Evolutionary conservation across 92 coral and sea anemone genomes (phyloP), one percentile per base, ranked within the genome.

Genomic region (Galaxea fascicularis): DNA sequence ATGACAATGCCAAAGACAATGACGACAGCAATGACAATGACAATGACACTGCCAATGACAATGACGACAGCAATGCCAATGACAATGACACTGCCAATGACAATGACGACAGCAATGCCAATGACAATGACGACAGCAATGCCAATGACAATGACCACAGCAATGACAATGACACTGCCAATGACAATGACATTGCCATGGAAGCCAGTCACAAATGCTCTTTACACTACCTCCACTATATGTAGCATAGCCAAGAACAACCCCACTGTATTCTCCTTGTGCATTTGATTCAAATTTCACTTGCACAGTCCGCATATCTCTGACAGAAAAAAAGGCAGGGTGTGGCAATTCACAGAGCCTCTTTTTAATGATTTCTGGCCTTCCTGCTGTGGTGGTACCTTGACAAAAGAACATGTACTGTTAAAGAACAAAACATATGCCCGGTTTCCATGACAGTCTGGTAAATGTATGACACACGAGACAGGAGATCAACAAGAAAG

Each of bases 361-460:
- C 46, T 8, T 4, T 30, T 9, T 17, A 53, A 35, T 59, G 0
- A 3, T 0, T 8, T 11, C 24, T 10, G 15, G 0, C 2, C 4
- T 12, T 13, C 72, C 83, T 45, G 46, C 29, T 26, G 64, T 60
- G 39, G 18, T 79, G 53, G 29, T 79, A 65, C 74, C 83, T 79
- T 64, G 25, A 79, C 45, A 41, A 41, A 14, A 22, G 49, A 35
- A 60, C n/a, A 21, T n/a, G 22, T 4, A 44, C 14, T 29, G 27
- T 14, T 41, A 20, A 14, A 35, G 17, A 25, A 41, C 7, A 35
- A 35, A 49, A 49, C 54, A 20, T 69, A 24, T 11, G 20, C 31
- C 51, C 5, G n/a, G 11, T 9, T 31, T 68, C 4, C 29, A 15
- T 1, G 54, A 46, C 51, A 49, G 54, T 3, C 17, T 15, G 17